These are phyloP conservation scores for Python bivittatus DNA, from an alignment of 2,113 vertebrate species.

Conservation along the genomic window DNA sequence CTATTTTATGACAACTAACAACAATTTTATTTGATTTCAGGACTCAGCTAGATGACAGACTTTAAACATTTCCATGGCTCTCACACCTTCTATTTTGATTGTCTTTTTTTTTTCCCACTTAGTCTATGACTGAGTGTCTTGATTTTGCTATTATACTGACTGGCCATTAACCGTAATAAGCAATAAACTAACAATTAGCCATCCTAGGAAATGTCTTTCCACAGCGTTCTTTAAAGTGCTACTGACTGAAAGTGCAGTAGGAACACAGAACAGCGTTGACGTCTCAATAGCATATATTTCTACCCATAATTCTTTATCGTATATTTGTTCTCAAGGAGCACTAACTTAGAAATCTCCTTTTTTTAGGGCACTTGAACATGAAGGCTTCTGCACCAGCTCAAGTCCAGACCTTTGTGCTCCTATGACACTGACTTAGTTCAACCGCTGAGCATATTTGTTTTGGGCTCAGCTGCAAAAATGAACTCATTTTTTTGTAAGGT, in stretches of 20 bases:
- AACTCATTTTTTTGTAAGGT: background rate
- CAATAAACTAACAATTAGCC: background rate
- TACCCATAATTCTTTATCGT: background rate
- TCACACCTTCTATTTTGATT: background rate
- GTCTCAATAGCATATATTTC: background rate
- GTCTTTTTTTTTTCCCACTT: background rate
- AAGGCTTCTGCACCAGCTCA: background rate
- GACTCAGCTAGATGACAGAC: background rate
- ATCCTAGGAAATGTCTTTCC: background rate
- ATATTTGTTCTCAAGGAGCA: background rate
- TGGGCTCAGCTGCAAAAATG: background rate
- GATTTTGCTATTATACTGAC: background rate
- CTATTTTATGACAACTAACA: background rate
- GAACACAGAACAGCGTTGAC: background rate
- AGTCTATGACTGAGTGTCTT: background rate
- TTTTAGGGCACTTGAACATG: background rate
- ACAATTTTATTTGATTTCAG: background rate
- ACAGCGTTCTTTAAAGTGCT: background rate
- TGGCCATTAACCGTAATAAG: background rate
- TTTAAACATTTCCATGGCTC: background rate
- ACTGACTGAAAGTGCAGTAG: background rate
- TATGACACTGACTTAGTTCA: background rate
- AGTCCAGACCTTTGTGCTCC: background rate
- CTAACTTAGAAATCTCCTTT: background rate
- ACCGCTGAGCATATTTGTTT: background rate